Percentiles rank a stretch among this genome's conserved stretches.
phyloP scores from a whole-genome alignment of 2,113 vertebrate species.

The Oophaga pumilio region DNA sequence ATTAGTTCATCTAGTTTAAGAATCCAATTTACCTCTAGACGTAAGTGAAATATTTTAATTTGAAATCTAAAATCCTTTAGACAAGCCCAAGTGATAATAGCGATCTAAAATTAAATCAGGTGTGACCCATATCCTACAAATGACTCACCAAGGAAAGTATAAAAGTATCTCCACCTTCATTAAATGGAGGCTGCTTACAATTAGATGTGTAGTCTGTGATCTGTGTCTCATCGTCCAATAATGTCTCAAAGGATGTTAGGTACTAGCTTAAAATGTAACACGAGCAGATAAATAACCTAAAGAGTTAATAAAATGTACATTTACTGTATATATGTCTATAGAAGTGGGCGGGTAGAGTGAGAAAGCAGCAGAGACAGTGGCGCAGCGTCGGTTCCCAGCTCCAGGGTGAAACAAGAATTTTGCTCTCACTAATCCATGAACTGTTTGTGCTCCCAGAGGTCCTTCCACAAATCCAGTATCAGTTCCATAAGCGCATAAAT shows the following conservation, averaged over 20 bases:
- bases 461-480: no score
- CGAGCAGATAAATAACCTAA: no score
- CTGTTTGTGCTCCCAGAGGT: no score
- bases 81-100: background rate
- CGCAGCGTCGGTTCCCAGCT: no score
- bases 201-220: background rate
- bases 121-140: background rate
- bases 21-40: background rate
- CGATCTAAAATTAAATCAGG: conserved; percentile 1
- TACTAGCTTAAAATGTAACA: no score
- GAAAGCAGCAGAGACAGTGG: no score
- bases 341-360: no score
- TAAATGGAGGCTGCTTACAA: background rate
- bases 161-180: background rate
- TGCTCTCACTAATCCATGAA: no score
- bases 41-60: background rate
- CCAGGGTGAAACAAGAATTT: no score
- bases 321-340: no score
- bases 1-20: background rate
- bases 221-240: background rate
- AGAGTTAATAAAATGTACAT: no score
- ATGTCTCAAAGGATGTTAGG: background rate
- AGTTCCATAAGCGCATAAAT: no score
- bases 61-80: background rate
- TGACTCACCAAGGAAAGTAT: conserved; percentile 1